Conservation (phyloP, 2,888 invertebrate genomes). For the Meliscaeva auricollis region DNA sequence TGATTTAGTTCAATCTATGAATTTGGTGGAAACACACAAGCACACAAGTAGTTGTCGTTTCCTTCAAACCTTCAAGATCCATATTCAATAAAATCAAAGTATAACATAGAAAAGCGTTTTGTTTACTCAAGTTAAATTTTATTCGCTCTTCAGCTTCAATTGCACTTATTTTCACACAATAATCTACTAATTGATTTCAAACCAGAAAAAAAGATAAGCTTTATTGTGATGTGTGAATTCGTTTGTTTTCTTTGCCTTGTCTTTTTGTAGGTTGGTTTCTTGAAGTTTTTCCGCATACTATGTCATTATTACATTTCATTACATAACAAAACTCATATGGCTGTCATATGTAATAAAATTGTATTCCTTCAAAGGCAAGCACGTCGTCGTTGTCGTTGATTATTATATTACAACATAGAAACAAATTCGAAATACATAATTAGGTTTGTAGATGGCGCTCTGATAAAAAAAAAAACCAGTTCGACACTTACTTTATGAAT, state of each 20-base stretch:
- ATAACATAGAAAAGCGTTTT: too few species aligned
- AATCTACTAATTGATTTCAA: too few species aligned
- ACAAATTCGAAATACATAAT: slow-evolving; percentile 25
- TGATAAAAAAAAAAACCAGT: slow-evolving; percentile 22
- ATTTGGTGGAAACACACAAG: too few species aligned
- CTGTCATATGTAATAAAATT: not conserved
- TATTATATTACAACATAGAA: slow-evolving; percentile 26
- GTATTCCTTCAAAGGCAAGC: slow-evolving; percentile 10
- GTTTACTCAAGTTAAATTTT: too few species aligned
- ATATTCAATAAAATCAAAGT: too few species aligned
- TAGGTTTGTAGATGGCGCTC: slow-evolving; percentile 18
- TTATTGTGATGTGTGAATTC: slow-evolving; percentile 1
- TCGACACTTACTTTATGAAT: slow-evolving; percentile 48
- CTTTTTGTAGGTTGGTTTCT: not conserved
- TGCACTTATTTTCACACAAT: too few species aligned
- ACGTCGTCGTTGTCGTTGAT: slow-evolving; percentile 15
- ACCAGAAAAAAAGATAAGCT: not conserved
- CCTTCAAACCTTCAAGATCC: too few species aligned
- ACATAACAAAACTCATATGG: slow-evolving; percentile 15
- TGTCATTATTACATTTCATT: slow-evolving; percentile 5
- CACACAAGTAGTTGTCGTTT: too few species aligned
- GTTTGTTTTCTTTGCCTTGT: not conserved
- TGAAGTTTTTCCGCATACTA: not conserved
- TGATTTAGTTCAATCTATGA: too few species aligned
- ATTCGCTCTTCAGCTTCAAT: too few species aligned